Evolutionary conservation across 2,888 invertebrate genomes (phyloP), one percentile per base, ranked within the genome.

Genomic region (Trachelus iudaicus): DNA sequence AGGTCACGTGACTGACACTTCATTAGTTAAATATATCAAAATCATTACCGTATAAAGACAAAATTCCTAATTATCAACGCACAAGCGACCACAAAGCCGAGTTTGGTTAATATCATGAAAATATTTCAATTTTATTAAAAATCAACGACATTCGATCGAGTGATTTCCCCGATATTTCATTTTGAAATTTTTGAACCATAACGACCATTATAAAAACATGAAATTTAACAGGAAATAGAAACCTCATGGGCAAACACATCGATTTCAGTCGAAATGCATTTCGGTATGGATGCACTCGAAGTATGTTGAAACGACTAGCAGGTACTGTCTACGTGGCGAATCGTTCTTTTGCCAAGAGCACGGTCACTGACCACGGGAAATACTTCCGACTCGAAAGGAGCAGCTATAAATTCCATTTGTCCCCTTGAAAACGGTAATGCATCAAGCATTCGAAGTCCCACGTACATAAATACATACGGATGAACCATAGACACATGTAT

Each of bases 321-420:
- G 56, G 2, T 56, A 56, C 56, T 23, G 56, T 23, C 23, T 56
- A 56, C 56, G 56, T 23, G 56, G 56, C 23, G 23, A 56, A 56
- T 56, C 23, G 56, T 56, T 34, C 56, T 73, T 68, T 73, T 71
- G 73, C 73, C 68, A 83, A 81, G 85, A 85, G 83, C 84, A 85
- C 85, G 83, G 71, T 75, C 81, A 75, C 76, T 76, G 71, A 79
- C 81, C 83, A 80, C 84, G 80, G 80, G 80, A 82, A 82, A 84
- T 86, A 79, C 84, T 85, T 81, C 83, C 84, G 82, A 81, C 71
- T 35, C 30, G 75, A 35, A 73, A 73, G 71, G 73, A 73, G 76
- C 80, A 79, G 79, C 86, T 85, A 86, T 85, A 86, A 86, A 86
- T 86, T 82, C 83, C 82, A 84, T 86, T 86, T 85, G 86, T 84